A percentile compares a stretch with the other conserved stretches of the same genome.
phyloP scores from a whole-genome alignment of 2,888 invertebrate genomes.

The Pollenia amentaria region DNA sequence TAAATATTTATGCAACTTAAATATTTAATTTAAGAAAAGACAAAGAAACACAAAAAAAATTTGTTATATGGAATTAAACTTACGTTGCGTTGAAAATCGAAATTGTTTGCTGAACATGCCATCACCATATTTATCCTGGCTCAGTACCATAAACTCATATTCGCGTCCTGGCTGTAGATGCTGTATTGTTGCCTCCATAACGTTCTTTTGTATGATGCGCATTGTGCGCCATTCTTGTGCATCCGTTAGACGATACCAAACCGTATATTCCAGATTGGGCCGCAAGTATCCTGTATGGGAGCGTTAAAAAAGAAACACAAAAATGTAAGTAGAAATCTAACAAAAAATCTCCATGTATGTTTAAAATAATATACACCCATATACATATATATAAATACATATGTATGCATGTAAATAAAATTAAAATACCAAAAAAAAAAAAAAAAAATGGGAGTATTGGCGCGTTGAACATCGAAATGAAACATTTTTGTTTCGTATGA shows the following conservation, averaged over 20 bases:
- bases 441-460: background rate
- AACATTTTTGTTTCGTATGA: constrained; percentile 1
- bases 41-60: background rate
- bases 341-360: constrained; percentile 9
- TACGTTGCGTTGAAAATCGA: constrained; percentile 89
- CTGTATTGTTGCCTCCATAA: constrained; percentile 91
- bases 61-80: constrained; percentile 58
- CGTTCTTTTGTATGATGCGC: constrained; percentile 89
- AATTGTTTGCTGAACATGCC: constrained; percentile 95
- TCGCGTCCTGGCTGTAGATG: constrained; percentile 90
- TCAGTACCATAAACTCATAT: constrained; percentile 96
- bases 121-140: constrained; percentile 94
- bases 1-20: background rate
- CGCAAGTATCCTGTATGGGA: constrained; percentile 87
- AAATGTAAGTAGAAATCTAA: constrained; percentile 22
- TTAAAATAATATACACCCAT: background rate
- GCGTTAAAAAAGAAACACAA: constrained; percentile 37
- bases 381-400: background rate
- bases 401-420: background rate
- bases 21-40: background rate
- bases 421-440: background rate
- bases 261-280: constrained; percentile 91
- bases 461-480: constrained; percentile 10
- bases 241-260: constrained; percentile 93
- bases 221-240: constrained; percentile 94